Evolutionary conservation across 2,888 invertebrate species (phyloP).

Genomic region (Scaptodrosophila latifasciaeformis): DNA sequence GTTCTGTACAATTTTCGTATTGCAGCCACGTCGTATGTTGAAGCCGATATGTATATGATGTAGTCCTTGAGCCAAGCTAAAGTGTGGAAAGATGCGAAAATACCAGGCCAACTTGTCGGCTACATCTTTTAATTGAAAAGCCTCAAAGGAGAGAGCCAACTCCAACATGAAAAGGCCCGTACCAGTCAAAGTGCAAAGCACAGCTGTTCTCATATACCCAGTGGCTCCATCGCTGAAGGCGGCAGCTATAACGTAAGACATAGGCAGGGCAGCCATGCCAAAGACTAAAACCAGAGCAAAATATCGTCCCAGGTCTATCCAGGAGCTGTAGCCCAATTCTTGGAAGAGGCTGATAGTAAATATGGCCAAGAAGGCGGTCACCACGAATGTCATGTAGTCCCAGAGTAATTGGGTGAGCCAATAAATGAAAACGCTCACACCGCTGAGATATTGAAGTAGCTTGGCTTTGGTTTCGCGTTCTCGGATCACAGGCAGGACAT

Average conservation of each 20-base stretch:
- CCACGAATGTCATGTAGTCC: constrained; percentile 78
- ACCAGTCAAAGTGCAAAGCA: constrained; percentile 11
- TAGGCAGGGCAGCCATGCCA: constrained; percentile 82
- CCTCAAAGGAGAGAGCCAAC: constrained; percentile 27
- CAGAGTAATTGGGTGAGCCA: constrained; percentile 82
- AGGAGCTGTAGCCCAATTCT: constrained; percentile 76
- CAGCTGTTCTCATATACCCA: constrained; percentile 78
- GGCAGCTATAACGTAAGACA: constrained; percentile 81
- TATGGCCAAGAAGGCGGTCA: constrained; percentile 79
- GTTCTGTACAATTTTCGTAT: not conserved
- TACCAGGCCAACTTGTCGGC: constrained; percentile 80
- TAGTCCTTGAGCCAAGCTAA: constrained; percentile 76
- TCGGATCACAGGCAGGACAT: constrained; percentile 78
- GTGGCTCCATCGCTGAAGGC: constrained; percentile 82
- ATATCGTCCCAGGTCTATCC: constrained; percentile 35
- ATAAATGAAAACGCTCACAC: constrained; percentile 80
- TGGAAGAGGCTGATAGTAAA: constrained; percentile 79
- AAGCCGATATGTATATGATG: constrained; percentile 57
- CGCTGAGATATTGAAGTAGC: constrained; percentile 83
- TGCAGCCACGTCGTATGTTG: constrained; percentile 37
- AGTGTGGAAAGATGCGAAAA: constrained; percentile 83
- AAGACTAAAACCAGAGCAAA: constrained; percentile 77
- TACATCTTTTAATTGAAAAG: constrained; percentile 75
- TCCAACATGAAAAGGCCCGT: constrained; percentile 12
- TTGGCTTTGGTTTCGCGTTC: constrained; percentile 83